These are phyloP conservation scores for Hystrix brachyura DNA, from an alignment of 2,113 vertebrate species.

Conservation along the genomic window DNA sequence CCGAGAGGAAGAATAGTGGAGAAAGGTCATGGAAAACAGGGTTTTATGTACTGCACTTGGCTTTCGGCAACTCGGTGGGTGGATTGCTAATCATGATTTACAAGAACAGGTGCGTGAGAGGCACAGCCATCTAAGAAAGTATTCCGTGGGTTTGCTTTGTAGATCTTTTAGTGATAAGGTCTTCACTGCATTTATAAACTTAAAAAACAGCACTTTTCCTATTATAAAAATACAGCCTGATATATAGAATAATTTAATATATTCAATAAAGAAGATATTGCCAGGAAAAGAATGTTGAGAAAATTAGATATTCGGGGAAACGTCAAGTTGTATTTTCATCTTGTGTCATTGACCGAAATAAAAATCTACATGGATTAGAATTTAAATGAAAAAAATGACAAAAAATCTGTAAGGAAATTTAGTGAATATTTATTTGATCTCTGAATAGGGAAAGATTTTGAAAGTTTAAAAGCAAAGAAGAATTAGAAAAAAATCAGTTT, in stretches of 20 bases:
- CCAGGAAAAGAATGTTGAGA: slow-evolving; percentile 24
- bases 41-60: background rate
- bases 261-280: slow-evolving; percentile 58
- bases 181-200: slow-evolving; percentile 2
- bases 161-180: background rate
- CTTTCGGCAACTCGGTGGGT: background rate
- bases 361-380: slow-evolving; percentile 67
- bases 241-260: slow-evolving; percentile 36
- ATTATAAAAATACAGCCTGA: background rate
- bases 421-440: slow-evolving; percentile 66
- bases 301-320: slow-evolving; percentile 60
- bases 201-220: background rate
- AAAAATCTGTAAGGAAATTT: slow-evolving; percentile 47
- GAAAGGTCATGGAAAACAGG: background rate
- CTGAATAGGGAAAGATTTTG: slow-evolving; percentile 45
- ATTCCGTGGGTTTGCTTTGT: background rate
- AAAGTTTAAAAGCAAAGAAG: slow-evolving; percentile 57
- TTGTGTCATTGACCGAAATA: slow-evolving; percentile 47
- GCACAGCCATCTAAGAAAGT: background rate
- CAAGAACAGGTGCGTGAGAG: background rate
- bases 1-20: background rate
- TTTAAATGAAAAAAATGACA: slow-evolving; percentile 49
- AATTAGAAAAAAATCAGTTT: background rate
- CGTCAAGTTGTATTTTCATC: slow-evolving; percentile 66
- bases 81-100: background rate